Evolutionary conservation across 2,888 invertebrate genomes (phyloP), one percentile per base, ranked within the genome.

Genomic region (Cybosia mesomella): DNA sequence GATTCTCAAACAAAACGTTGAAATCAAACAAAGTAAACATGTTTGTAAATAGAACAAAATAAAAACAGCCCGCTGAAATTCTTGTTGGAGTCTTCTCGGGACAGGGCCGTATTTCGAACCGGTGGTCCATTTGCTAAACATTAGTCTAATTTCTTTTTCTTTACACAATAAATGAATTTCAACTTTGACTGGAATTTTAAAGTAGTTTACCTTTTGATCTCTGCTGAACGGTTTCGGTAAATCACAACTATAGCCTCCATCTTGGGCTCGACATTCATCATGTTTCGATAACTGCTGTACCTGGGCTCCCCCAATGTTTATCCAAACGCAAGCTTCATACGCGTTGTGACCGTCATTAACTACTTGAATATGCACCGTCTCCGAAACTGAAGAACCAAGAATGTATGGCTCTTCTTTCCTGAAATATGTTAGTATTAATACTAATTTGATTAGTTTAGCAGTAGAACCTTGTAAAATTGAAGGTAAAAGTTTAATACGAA

Each of bases 271-370:
- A 3, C 63, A 63, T 9, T 63, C 63, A 15, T 54, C 54, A 15
- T 24, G 21, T 15, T 54, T 22, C 5, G 34, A 63, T 18, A 63
- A 22, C 59, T 60, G 71, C 7, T 64, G 59, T 7, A 85, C 70
- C 15, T 79, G 72, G 0, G 87, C 86, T 0, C 90, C 91, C 0
- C 28, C 67, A 24, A 91, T 72, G 2, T 22, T 60, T 7, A 90
- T 59, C 69, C 76, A 66, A 0, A 87, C 82, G 58, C 89, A 89
- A 0, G 85, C 80, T 0, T 76, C 80, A 59, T 84, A 85, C 0
- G 88, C 83, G 11, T 70, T 80, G 22, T 76, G 79, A 0, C 93
- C 92, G 0, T 70, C 60, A 62, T 93, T 93, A 0, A 21, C 57
- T 0, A 92, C 82, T 0, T 39, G 21, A 10, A 91, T 66, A 0